Evolutionary conservation across 2,113 vertebrate genomes (phyloP).

Genomic region (Semnornis frantzii): DNA sequence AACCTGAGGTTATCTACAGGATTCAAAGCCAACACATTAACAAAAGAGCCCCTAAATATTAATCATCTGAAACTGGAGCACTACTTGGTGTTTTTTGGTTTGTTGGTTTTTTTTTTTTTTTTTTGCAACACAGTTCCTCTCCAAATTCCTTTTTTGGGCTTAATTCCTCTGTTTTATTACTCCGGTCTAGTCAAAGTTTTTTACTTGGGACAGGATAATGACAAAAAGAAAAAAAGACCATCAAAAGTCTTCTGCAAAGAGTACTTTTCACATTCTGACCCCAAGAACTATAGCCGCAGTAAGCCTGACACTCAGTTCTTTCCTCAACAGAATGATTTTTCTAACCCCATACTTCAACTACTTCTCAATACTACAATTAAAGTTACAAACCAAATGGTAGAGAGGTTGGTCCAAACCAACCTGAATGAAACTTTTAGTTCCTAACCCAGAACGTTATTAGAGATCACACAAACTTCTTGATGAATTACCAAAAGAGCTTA

Average conservation of each 20-base stretch:
- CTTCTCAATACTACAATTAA: background rate
- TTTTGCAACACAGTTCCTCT: background rate
- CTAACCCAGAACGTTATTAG: conserved; percentile 37
- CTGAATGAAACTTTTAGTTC: conserved; percentile 38
- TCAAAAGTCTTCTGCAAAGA: background rate
- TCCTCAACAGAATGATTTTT: background rate
- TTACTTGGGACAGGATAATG: background rate
- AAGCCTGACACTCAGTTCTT: background rate
- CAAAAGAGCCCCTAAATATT: accelerated
- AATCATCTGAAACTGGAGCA: background rate
- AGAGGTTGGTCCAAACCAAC: background rate
- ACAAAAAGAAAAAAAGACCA: background rate
- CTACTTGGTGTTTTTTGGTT: too few relatives aligned
- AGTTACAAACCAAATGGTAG: conserved; percentile 36
- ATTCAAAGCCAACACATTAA: background rate
- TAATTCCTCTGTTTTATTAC: background rate
- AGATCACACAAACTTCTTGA: conserved; percentile 34
- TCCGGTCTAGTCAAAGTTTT: background rate
- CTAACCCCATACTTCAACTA: background rate
- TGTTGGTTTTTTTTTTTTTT: too few relatives aligned
- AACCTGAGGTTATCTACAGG: background rate
- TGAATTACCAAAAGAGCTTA: conserved; percentile 21
- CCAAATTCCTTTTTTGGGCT: background rate
- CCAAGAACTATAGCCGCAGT: background rate
- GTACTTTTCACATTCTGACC: background rate